Percentiles rank a stretch among this genome's conserved stretches.
phyloP scores from a whole-genome alignment of 2,113 vertebrate genomes.

The Labeo catla region DNA sequence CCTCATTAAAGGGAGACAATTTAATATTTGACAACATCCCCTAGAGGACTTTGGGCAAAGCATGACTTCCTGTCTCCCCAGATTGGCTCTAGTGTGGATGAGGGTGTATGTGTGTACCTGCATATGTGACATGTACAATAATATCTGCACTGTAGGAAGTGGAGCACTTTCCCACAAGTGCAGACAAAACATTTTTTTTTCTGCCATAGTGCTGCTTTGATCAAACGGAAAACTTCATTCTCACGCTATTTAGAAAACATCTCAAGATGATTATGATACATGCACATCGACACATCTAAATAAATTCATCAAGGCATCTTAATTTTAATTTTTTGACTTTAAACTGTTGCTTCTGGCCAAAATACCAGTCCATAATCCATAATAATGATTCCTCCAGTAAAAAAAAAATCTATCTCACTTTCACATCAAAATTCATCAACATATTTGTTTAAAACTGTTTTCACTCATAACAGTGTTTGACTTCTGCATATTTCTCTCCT shows the following conservation, averaged over 20 bases:
- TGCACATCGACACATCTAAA: too few species aligned
- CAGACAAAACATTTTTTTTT: constrained; percentile 1
- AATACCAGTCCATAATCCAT: too few species aligned
- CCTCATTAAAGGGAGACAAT: constrained; percentile 43
- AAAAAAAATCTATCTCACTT: too few species aligned
- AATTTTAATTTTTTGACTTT: too few species aligned
- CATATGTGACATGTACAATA: constrained; percentile 1
- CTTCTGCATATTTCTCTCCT: background rate
- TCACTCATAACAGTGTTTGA: background rate
- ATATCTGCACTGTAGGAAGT: background rate
- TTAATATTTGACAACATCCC: constrained; percentile 47
- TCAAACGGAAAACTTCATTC: background rate
- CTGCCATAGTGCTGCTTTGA: background rate
- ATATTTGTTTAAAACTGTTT: background rate
- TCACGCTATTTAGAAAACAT: background rate
- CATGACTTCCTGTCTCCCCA: constrained; percentile 33
- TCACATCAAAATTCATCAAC: background rate
- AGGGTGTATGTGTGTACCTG: constrained; percentile 12
- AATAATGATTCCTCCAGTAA: too few species aligned
- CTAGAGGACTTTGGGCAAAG: constrained; percentile 31
- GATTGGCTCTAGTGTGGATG: constrained; percentile 15
- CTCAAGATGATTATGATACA: background rate
- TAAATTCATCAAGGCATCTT: too few species aligned
- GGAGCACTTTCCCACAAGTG: constrained; percentile 11
- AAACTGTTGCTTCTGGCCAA: too few species aligned